Percentiles rank a stretch among this genome's conserved stretches.
phyloP scores from a whole-genome alignment of 2,888 invertebrate genomes.

The Ypsolopha sequella region DNA sequence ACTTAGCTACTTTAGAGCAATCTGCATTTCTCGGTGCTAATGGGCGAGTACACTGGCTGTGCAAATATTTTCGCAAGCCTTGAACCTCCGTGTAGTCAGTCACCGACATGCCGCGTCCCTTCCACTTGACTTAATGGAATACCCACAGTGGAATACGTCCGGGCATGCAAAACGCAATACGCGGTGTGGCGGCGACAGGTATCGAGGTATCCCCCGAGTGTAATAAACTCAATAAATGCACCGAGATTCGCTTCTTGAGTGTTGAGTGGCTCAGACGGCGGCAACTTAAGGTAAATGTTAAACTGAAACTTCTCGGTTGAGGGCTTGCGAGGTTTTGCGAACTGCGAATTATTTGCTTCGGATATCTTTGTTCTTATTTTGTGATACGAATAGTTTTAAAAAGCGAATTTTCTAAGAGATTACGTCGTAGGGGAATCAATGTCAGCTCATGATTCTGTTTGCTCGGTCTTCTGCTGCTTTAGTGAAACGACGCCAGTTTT shows the following conservation, averaged over 20 bases:
- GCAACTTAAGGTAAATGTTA: no score
- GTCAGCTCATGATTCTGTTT: no score
- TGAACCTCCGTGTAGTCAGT: slow-evolving; percentile 47
- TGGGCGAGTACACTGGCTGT: slow-evolving; percentile 39
- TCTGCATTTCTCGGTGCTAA: slow-evolving; percentile 48
- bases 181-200: no score
- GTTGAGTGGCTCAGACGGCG: neutral
- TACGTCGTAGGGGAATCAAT: no score
- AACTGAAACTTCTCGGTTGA: no score
- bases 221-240: neutral
- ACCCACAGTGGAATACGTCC: neutral
- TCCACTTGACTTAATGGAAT: slow-evolving; percentile 54
- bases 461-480: no score
- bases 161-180: neutral
- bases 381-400: no score
- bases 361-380: no score
- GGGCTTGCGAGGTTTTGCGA: no score
- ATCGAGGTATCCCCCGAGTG: neutral
- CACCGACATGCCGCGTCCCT: slow-evolving; percentile 19
- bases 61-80: slow-evolving; percentile 59
- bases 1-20: slow-evolving; percentile 22
- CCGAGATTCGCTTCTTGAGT: neutral
- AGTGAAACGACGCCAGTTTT: no score
- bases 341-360: no score
- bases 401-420: no score